phyloP scores from a whole-genome alignment of 2,888 invertebrate genomes.

The Melinaea marsaeus region DNA sequence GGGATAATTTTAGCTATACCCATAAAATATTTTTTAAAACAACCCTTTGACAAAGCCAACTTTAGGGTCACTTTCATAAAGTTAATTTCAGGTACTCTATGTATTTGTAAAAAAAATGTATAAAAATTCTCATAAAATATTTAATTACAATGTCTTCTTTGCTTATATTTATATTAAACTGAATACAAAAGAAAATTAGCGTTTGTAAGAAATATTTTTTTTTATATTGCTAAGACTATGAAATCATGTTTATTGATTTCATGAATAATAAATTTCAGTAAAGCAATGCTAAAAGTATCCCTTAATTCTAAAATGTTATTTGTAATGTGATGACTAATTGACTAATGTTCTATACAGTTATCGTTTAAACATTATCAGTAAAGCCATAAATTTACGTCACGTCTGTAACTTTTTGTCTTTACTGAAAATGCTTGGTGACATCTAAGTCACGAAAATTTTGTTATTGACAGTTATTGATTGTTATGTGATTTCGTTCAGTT shows the following conservation, averaged over 20 bases:
- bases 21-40: neutral
- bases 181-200: no score
- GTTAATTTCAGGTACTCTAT: no score
- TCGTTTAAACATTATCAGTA: constrained; percentile 20
- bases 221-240: no score
- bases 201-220: no score
- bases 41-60: neutral
- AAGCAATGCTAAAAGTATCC: constrained; percentile 22
- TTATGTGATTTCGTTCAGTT: constrained; percentile 25
- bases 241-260: no score
- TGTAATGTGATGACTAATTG: constrained; percentile 22
- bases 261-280: neutral
- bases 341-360: constrained; percentile 17
- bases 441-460: constrained; percentile 8
- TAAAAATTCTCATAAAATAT: no score
- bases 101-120: no score
- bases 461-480: constrained; percentile 23
- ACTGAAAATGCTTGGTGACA: constrained; percentile 22
- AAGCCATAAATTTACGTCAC: neutral
- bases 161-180: no score
- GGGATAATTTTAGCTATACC: constrained; percentile 22
- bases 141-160: no score
- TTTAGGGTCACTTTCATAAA: no score
- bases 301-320: constrained; percentile 14
- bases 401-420: constrained; percentile 4